Conservation (phyloP, 2,888 invertebrate species). For the Nezara viridula region DNA sequence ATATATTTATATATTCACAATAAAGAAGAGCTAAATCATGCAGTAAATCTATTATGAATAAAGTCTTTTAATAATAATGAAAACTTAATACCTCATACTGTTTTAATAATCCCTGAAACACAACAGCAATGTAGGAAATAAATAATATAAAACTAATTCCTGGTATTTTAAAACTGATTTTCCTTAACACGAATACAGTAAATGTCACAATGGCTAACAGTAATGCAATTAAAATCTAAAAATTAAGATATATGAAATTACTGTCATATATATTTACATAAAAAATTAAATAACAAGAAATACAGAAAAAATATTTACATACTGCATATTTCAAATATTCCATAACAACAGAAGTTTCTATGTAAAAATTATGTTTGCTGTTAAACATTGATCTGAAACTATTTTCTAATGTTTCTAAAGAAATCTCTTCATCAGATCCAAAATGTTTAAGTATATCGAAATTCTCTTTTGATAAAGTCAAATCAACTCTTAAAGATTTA, state of each 20-base stretch:
- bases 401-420: constrained; percentile 20
- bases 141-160: background rate
- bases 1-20: too few species aligned
- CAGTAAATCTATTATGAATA: background rate
- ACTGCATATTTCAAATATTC: background rate
- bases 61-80: background rate
- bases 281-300: background rate
- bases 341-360: background rate
- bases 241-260: background rate
- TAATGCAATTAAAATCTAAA: background rate
- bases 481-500: constrained; percentile 5
- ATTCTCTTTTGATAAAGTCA: constrained; percentile 15
- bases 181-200: background rate
- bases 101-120: background rate
- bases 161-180: background rate
- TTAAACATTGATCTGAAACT: constrained; percentile 16
- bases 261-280: too few species aligned
- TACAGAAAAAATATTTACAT: background rate
- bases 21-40: too few species aligned
- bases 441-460: constrained; percentile 26
- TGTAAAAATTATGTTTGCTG: background rate
- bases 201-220: background rate
- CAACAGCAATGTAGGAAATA: background rate
- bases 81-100: background rate
- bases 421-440: background rate